phyloP scores from a whole-genome alignment of 2,113 vertebrate genomes.

The Corydoras maculifer region DNA sequence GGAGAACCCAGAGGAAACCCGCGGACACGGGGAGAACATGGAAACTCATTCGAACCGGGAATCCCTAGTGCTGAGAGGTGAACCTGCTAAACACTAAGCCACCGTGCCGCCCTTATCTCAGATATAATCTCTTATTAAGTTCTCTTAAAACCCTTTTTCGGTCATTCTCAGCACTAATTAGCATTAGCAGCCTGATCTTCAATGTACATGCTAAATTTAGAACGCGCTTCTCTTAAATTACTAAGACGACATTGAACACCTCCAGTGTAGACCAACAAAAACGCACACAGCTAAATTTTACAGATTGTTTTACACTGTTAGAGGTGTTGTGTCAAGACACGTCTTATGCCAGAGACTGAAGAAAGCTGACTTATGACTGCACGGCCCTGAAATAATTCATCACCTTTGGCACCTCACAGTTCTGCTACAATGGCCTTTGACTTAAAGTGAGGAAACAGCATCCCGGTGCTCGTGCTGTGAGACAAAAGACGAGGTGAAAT shows the following conservation, averaged over 20 bases:
- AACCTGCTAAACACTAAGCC: too few species aligned
- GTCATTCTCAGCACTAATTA: not conserved
- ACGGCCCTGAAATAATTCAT: slow-evolving; percentile 40
- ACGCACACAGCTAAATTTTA: not conserved
- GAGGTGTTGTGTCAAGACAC: slow-evolving; percentile 24
- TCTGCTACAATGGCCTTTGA: slow-evolving; percentile 31
- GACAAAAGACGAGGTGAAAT: slow-evolving; percentile 46
- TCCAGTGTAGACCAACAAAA: slow-evolving; percentile 31
- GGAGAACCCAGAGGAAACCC: too few species aligned
- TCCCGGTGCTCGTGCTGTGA: slow-evolving; percentile 25
- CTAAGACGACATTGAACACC: slow-evolving; percentile 17
- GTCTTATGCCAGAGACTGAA: slow-evolving; percentile 21
- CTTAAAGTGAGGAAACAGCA: slow-evolving; percentile 37
- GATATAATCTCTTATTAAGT: not conserved
- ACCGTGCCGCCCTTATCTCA: not conserved
- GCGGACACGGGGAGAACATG: too few species aligned
- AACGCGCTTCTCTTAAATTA: slow-evolving; percentile 11
- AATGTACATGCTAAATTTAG: slow-evolving; percentile 18
- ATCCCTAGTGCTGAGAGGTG: too few species aligned
- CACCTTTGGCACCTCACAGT: slow-evolving; percentile 28
- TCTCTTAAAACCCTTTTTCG: not conserved
- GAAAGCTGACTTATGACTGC: slow-evolving; percentile 42
- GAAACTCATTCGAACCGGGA: too few species aligned
- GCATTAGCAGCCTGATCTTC: not conserved
- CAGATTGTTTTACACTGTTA: slow-evolving; percentile 15